These are phyloP conservation scores for Philaenus spumarius DNA, from an alignment of 1,140 invertebrate species.

Conservation along the genomic window DNA sequence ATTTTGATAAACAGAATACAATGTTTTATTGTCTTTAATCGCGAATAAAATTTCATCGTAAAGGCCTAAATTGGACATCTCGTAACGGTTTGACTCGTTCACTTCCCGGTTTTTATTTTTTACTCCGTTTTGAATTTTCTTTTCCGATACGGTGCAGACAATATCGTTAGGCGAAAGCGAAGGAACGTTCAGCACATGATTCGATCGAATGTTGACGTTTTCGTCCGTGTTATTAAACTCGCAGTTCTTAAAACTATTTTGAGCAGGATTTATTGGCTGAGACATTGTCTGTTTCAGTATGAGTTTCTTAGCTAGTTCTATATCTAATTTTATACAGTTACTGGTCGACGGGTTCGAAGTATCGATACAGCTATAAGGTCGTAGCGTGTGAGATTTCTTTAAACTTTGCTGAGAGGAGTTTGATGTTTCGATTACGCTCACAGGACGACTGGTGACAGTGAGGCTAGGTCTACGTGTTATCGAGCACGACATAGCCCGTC, in stretches of 20 bases:
- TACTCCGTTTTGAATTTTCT: not conserved
- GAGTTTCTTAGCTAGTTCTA: no score
- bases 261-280: not conserved
- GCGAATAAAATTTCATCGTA: slow-evolving; percentile 5
- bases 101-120: not conserved
- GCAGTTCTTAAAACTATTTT: no score
- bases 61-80: not conserved
- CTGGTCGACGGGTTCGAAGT: not conserved
- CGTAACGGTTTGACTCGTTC: not conserved
- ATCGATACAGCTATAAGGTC: not conserved
- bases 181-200: no score
- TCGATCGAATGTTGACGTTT: no score
- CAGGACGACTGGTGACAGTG: slow-evolving; percentile 5
- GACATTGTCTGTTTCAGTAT: not conserved
- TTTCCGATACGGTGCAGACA: not conserved
- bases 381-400: not conserved
- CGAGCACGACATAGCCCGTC: slow-evolving; percentile 15
- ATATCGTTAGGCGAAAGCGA: not conserved
- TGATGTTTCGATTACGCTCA: slow-evolving; percentile 7
- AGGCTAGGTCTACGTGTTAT: slow-evolving; percentile 3
- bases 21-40: not conserved
- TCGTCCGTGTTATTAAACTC: no score
- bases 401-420: not conserved
- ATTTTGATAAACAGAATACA: not conserved
- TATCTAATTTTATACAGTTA: no score